A percentile compares a stretch with the other conserved stretches of the same genome.
These are phyloP conservation scores for Labeo catla DNA, from an alignment of 2,113 vertebrate species.

Conservation along the genomic window DNA sequence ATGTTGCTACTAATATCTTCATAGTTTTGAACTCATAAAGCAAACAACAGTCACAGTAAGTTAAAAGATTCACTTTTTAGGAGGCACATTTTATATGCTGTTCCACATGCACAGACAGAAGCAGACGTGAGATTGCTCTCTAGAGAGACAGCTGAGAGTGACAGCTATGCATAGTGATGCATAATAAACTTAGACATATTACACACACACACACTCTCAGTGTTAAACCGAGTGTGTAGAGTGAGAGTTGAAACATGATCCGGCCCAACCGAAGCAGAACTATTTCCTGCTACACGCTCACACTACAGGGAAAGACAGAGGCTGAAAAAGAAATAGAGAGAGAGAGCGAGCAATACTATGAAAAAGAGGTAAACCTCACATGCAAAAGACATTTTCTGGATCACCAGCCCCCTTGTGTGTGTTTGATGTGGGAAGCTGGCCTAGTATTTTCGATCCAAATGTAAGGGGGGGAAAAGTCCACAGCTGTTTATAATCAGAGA, in stretches of 20 bases:
- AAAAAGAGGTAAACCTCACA: constrained; percentile 21
- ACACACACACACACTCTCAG: constrained; percentile 26
- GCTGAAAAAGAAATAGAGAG: background rate
- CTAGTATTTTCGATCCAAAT: constrained; percentile 48
- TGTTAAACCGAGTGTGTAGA: constrained; percentile 23
- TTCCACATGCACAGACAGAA: constrained; percentile 27
- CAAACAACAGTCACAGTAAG: background rate
- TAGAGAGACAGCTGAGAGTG: constrained; percentile 33
- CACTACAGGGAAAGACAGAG: constrained; percentile 21
- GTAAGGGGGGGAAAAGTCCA: constrained; percentile 39
- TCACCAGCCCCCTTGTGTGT: constrained; percentile 27
- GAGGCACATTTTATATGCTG: constrained; percentile 14
- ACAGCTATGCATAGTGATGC: constrained; percentile 37
- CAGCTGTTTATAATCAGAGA: constrained; percentile 58
- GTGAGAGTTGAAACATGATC: constrained; percentile 51
- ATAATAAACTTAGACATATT: constrained; percentile 28
- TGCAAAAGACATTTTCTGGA: constrained; percentile 41
- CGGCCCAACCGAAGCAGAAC: constrained; percentile 35
- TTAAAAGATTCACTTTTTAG: background rate
- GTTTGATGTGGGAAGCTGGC: constrained; percentile 55
- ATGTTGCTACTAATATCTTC: background rate
- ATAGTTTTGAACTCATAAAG: background rate
- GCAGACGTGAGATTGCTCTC: background rate
- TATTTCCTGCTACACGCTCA: constrained; percentile 52
- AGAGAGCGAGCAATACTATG: background rate